Evolutionary conservation across 1,140 invertebrate genomes (phyloP).

Genomic region (Bombus pyrosoma): DNA sequence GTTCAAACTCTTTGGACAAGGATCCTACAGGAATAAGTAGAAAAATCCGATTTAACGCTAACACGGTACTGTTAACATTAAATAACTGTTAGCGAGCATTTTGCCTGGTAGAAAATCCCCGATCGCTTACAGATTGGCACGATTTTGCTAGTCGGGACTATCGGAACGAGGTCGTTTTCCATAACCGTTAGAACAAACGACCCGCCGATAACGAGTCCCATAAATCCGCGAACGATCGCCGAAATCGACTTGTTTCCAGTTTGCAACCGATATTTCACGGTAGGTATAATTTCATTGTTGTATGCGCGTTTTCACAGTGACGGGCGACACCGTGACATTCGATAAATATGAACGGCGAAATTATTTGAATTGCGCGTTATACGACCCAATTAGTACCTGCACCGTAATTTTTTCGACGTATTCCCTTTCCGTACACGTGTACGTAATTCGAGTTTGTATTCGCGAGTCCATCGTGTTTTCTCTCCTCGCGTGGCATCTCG

Average conservation of each 20-base stretch:
- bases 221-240: constrained; percentile 17
- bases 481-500: too few relatives aligned
- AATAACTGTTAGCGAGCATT: constrained; percentile 22
- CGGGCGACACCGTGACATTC: background rate
- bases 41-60: background rate
- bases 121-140: background rate
- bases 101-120: background rate
- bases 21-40: background rate
- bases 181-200: constrained; percentile 43
- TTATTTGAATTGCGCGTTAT: constrained; percentile 25
- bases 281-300: constrained; percentile 29
- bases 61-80: background rate
- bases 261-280: constrained; percentile 32
- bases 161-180: constrained; percentile 14
- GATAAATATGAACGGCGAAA: constrained; percentile 1
- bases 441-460: too few relatives aligned
- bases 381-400: background rate
- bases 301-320: background rate
- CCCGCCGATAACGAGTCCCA: constrained; percentile 42
- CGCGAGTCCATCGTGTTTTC: too few relatives aligned
- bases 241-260: constrained; percentile 27
- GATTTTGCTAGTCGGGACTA: constrained; percentile 22
- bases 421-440: too few relatives aligned
- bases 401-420: background rate
- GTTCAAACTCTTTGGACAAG: background rate